Conservation (phyloP, 37 sponge, comb jelly and placozoan species). For the Haliclona indistincta region DNA sequence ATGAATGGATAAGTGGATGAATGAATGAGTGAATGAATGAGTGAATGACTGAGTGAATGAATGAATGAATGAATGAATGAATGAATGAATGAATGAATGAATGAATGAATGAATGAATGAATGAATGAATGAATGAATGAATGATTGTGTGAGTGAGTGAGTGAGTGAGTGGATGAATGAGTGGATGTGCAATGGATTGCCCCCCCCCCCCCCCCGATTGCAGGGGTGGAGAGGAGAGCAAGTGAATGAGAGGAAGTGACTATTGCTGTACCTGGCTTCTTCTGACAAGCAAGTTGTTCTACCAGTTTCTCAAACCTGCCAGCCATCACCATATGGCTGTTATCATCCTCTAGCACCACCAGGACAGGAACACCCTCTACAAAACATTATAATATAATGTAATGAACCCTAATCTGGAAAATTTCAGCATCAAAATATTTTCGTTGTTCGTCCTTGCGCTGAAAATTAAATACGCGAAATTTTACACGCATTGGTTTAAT, state of each 20-base stretch:
- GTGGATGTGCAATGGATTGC: no score
- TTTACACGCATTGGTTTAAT: no score
- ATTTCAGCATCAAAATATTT: not conserved
- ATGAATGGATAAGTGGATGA: no score
- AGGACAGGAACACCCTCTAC: conserved; percentile 60
- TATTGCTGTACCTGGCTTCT: conserved; percentile 56
- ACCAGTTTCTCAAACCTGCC: conserved; percentile 79
- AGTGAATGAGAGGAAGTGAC: no score
- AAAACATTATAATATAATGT: not conserved
- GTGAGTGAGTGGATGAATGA: no score
- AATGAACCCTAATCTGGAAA: not conserved
- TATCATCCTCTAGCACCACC: conserved; percentile 35
- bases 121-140: not conserved
- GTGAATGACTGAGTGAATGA: no score
- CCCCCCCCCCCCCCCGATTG: no score
- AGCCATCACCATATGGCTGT: conserved; percentile 48
- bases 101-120: not conserved
- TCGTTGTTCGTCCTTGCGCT: not conserved
- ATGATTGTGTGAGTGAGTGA: no score
- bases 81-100: not conserved
- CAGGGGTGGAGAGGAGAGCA: no score
- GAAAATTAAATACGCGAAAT: not conserved
- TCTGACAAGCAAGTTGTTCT: conserved; percentile 73
- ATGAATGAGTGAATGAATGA: no score
- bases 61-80: no score